phyloP scores from a whole-genome alignment of 2,113 vertebrate species.

The Camelus dromedarius region DNA sequence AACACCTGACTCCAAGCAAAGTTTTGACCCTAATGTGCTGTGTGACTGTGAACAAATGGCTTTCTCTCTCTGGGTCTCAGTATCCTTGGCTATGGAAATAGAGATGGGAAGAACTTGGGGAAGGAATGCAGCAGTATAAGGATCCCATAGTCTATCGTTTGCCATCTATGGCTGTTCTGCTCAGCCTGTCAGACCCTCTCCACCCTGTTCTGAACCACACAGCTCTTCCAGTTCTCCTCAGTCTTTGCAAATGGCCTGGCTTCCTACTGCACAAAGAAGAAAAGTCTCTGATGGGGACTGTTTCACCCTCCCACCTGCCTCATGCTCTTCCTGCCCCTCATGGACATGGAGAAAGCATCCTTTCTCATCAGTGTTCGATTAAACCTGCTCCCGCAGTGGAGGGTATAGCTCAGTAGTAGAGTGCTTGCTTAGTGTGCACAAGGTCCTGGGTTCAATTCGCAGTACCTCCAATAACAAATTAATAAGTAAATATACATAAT shows the following conservation, averaged over 20 bases:
- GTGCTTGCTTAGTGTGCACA: no score
- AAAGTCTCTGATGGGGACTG: not conserved
- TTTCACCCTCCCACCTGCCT: not conserved
- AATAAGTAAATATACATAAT: no score
- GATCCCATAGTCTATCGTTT: not conserved
- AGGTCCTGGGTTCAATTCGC: no score
- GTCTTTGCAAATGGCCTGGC: not conserved
- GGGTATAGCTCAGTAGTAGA: no score
- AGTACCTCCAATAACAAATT: no score
- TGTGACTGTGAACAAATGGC: not conserved
- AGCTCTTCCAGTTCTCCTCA: not conserved
- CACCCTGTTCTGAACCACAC: not conserved
- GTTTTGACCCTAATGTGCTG: not conserved
- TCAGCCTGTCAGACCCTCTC: not conserved
- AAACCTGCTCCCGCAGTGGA: not conserved
- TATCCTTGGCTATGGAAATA: not conserved
- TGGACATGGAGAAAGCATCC: not conserved
- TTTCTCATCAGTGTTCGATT: not conserved
- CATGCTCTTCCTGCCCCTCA: no score
- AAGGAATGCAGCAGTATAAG: not conserved
- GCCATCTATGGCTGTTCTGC: not conserved
- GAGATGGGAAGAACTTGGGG: not conserved
- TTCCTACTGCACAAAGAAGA: not conserved
- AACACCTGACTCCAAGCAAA: not conserved
- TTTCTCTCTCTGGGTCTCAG: not conserved